Base-by-base conservation (phyloP, 1,140 invertebrate species). In the Dendrolimus kikuchii region DNA sequence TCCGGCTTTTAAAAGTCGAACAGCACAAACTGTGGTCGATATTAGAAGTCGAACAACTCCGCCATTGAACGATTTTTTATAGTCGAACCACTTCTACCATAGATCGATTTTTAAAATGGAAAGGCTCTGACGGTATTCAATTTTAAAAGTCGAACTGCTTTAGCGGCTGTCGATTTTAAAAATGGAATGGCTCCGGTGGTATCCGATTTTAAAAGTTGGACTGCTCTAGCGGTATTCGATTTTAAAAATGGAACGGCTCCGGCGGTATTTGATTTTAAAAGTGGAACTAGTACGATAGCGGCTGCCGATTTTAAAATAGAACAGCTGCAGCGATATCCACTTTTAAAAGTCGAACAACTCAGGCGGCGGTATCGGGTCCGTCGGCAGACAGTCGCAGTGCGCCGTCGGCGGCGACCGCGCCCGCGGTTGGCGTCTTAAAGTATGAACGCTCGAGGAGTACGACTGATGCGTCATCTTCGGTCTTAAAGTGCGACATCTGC, bases 321-420 rank as follows among this genome's bases (percentile, higher is more conserved):
- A 45, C 43, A 8, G 4, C n/a, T 3, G 43, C n/a, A n/a, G n/a
- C 23, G 4, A 3, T n/a, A n/a, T 45, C 23, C n/a, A 8, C 4
- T 40, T 58, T 67, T 57, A 81, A 52, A 81, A 82, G 53, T 82
- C 72, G 72, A 85, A 85, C 7, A 80, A 64, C 49, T 81, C 81
- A 5, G 79, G 81, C 23, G 81, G 81, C 9, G 81, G 81, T 8
- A 85, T 78, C 4, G 79, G 77, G n/a, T 78, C 75, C 40, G 60
- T 51, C 5, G 77, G 78, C 9, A 80, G 66, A 9, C 74, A 80
- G 61, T 76, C 73, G 68, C 74, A 77, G 7, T 58, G 59, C 40
- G 71, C 64, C 43, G 59, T 55, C 47, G 49, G 46, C 0, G 64
- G 60, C 36, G 64, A 59, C 5, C 49, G 58, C 55, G 10, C 50